A percentile compares a stretch with the other conserved stretches of the same genome.
These are phyloP conservation scores for Zaprionus tsacasi DNA, from an alignment of 1,140 invertebrate species.

Conservation along the genomic window DNA sequence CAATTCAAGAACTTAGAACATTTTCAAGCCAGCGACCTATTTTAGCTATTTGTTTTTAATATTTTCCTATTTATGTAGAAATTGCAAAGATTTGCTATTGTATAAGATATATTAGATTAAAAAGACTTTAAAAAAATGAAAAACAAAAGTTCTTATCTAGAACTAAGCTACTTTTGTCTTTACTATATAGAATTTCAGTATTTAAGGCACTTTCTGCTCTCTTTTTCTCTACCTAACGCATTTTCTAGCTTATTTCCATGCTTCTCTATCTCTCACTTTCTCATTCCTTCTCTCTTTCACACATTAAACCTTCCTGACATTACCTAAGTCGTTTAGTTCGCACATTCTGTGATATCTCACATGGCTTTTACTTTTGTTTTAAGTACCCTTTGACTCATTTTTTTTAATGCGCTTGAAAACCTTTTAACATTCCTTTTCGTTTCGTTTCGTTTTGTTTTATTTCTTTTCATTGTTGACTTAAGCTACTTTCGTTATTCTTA, in stretches of 20 bases:
- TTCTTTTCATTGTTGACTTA: constrained; percentile 60
- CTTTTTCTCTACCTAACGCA: too few relatives aligned
- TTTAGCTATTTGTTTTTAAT: too few relatives aligned
- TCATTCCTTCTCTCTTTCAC: neutral
- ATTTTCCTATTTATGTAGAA: too few relatives aligned
- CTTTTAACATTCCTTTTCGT: constrained; percentile 74
- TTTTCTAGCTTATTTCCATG: neutral
- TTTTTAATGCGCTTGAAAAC: constrained; percentile 45
- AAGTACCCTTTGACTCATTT: constrained; percentile 26
- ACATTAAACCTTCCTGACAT: neutral
- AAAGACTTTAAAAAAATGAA: too few relatives aligned
- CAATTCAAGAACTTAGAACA: too few relatives aligned
- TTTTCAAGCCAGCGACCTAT: too few relatives aligned
- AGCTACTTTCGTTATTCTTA: constrained; percentile 72
- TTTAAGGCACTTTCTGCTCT: too few relatives aligned
- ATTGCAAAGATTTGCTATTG: too few relatives aligned
- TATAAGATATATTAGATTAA: too few relatives aligned
- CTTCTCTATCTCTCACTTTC: neutral
- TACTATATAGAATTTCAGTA: too few relatives aligned
- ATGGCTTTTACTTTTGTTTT: constrained; percentile 77
- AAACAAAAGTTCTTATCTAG: too few relatives aligned
- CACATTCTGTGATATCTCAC: constrained; percentile 28
- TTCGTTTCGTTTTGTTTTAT: constrained; percentile 40
- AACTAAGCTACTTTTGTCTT: too few relatives aligned
- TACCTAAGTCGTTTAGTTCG: constrained; percentile 28